These are phyloP conservation scores for Lagothrix lagotricha DNA, from an alignment of 2,797 vertebrate species.

Conservation along the genomic window DNA sequence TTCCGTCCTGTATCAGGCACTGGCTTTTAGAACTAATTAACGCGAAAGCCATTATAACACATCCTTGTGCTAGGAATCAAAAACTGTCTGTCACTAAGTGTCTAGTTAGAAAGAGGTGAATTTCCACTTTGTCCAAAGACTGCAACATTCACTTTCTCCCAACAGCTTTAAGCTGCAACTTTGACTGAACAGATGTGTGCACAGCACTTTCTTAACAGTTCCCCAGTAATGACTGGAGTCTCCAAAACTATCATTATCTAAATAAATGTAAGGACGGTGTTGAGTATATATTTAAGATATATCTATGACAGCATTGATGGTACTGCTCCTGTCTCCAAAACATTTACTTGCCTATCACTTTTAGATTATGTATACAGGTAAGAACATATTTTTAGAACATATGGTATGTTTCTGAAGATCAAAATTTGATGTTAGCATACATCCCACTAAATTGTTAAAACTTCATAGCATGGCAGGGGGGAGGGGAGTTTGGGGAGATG, in stretches of 20 bases:
- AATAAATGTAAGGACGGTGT: background rate
- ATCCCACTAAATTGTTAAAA: background rate
- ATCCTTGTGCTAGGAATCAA: background rate
- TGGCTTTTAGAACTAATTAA: conserved; percentile 58
- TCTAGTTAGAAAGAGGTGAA: conserved; percentile 56
- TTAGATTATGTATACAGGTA: background rate
- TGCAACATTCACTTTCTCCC: conserved; percentile 3
- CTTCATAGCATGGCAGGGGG: background rate
- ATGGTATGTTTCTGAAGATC: background rate
- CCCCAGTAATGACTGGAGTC: background rate
- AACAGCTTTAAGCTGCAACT: conserved; percentile 23
- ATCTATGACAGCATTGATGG: background rate
- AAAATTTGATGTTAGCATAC: background rate
- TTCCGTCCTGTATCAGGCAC: background rate
- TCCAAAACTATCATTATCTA: background rate
- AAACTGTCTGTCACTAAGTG: conserved; percentile 4
- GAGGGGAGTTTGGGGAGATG: background rate
- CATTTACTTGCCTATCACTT: background rate
- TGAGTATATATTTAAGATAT: background rate
- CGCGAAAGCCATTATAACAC: conserved; percentile 22
- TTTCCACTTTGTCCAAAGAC: conserved; percentile 57
- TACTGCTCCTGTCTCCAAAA: background rate
- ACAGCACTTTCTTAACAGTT: conserved; percentile 21
- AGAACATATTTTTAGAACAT: background rate
- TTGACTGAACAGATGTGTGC: conserved; percentile 33